A percentile compares a stretch with the other conserved stretches of the same genome.
These are phyloP conservation scores for Lordiphosa mommai DNA, from an alignment of 1,140 invertebrate species.

Conservation along the genomic window DNA sequence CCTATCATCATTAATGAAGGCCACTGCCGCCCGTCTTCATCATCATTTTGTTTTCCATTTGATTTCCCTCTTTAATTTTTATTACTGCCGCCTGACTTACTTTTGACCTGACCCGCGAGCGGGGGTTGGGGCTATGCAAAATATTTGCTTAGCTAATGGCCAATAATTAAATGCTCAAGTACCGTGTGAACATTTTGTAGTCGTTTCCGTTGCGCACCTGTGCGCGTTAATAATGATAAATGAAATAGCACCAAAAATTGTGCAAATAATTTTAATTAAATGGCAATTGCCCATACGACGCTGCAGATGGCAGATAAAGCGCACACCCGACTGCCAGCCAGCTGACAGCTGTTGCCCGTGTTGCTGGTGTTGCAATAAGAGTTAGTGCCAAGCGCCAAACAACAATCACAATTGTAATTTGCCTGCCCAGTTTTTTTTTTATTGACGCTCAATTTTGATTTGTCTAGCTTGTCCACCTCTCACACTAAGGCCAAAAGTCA, in stretches of 20 bases:
- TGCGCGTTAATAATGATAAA: constrained; percentile 42
- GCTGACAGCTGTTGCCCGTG: constrained; percentile 70
- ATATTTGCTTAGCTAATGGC: constrained; percentile 53
- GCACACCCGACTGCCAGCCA: constrained; percentile 20
- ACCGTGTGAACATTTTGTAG: constrained; percentile 60
- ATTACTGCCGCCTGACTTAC: constrained; percentile 17
- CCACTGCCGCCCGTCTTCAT: constrained; percentile 12
- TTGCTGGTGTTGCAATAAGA: constrained; percentile 59
- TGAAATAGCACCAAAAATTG: constrained; percentile 48
- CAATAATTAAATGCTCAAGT: constrained; percentile 71
- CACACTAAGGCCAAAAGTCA: constrained; percentile 68
- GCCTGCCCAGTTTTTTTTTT: constrained; percentile 39
- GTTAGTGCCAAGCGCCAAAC: constrained; percentile 1
- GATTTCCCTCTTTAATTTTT: constrained; percentile 58
- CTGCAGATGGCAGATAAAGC: constrained; percentile 56
- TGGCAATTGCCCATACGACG: constrained; percentile 74
- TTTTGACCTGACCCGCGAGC: too few relatives aligned
- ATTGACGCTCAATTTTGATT: constrained; percentile 69
- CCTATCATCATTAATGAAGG: constrained; percentile 63
- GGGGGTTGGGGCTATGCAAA: too few relatives aligned
- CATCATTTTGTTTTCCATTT: constrained; percentile 40
- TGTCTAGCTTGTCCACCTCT: constrained; percentile 58
- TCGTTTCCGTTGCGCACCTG: constrained; percentile 61
- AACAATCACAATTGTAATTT: constrained; percentile 45
- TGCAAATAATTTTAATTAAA: constrained; percentile 76